A percentile compares a stretch with the other conserved stretches of the same genome.
Conservation (phyloP, 2,113 vertebrate species). For the Thinocorus orbignyianus region DNA sequence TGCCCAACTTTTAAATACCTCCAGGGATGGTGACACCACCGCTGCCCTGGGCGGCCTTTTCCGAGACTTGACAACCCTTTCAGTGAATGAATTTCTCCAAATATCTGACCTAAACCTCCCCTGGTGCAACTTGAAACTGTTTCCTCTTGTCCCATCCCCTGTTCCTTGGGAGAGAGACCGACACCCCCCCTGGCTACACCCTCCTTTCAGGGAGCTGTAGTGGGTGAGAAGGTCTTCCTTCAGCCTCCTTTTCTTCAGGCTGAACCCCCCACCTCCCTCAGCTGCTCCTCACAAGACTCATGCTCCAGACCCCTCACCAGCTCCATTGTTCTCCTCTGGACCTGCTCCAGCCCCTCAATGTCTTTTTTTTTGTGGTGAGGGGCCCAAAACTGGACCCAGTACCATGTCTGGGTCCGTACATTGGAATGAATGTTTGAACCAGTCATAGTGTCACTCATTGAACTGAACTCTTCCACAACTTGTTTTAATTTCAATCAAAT, state of each 20-base stretch:
- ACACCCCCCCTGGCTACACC: too few species aligned
- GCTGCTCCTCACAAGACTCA: neutral
- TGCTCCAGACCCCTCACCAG: neutral
- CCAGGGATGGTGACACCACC: too few species aligned
- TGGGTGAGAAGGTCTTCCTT: neutral
- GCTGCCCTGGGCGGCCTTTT: too few species aligned
- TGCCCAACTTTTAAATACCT: too few species aligned
- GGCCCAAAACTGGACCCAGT: neutral
- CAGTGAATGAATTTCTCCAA: too few species aligned
- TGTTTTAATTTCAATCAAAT: neutral
- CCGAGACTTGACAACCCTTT: too few species aligned
- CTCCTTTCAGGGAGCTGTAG: neutral
- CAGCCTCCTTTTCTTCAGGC: neutral
- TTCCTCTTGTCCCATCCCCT: too few species aligned
- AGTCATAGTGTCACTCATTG: too few species aligned
- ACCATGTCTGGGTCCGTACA: neutral
- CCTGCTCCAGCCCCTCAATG: neutral
- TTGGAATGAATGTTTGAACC: neutral
- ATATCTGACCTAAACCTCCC: too few species aligned
- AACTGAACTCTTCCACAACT: neutral
- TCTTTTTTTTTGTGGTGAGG: neutral
- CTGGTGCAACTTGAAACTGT: too few species aligned
- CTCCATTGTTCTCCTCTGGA: neutral
- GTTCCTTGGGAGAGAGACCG: too few species aligned
- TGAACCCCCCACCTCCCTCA: neutral